A percentile compares a stretch with the other conserved stretches of the same genome.
Evolutionary conservation across 2,113 vertebrate genomes (phyloP).

Genomic region (Passer domesticus): DNA sequence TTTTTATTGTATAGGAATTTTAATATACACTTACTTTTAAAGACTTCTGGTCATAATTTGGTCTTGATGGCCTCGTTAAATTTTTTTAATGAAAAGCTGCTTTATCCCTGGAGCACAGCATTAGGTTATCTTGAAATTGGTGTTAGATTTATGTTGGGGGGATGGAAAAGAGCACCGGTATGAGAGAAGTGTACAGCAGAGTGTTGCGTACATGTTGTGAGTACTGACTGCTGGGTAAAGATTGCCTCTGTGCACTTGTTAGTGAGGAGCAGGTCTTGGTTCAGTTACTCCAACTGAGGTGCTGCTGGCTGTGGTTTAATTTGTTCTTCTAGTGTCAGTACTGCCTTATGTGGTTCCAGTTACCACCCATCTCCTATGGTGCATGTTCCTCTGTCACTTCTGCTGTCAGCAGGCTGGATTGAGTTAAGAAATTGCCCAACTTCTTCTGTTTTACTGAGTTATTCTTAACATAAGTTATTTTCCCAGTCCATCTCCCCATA

Average conservation of each 20-base stretch:
- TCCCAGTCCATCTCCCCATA: not conserved
- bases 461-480: not conserved
- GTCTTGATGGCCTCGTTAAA: not conserved
- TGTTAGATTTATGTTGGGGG: not conserved
- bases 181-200: not conserved
- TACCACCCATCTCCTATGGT: not conserved
- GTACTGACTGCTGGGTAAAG: not conserved
- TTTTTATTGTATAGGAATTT: not conserved
- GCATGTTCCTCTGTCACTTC: not conserved
- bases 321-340: not conserved
- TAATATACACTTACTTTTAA: not conserved
- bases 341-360: not conserved
- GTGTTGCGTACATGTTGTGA: accelerated
- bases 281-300: not conserved
- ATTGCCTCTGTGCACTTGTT: accelerated
- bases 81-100: not conserved
- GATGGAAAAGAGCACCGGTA: accelerated
- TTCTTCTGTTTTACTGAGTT: not conserved
- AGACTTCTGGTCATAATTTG: not conserved
- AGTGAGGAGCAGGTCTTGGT: not conserved
- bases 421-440: not conserved
- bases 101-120: not conserved
- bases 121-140: not conserved
- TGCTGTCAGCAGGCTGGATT: not conserved
- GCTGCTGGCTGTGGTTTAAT: not conserved